Percentiles rank a stretch among this genome's conserved stretches.
These are phyloP conservation scores for Garra rufa DNA, from an alignment of 2,113 vertebrate species.

Conservation along the genomic window DNA sequence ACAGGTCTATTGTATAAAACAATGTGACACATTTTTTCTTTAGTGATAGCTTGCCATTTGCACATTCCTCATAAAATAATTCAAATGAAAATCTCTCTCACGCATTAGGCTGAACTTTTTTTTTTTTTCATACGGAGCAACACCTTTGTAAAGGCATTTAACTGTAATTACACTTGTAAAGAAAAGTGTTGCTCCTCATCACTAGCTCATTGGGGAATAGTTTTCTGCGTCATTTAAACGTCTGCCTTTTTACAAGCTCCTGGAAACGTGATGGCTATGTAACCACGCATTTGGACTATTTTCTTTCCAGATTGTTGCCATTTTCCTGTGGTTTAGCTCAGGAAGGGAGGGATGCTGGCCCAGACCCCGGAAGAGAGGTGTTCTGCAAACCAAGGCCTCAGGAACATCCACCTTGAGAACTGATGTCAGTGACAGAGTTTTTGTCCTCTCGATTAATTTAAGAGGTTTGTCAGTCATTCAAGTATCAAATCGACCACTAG, in stretches of 20 bases:
- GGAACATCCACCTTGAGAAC: constrained; percentile 36
- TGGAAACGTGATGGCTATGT: constrained; percentile 64
- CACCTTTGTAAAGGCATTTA: constrained; percentile 76
- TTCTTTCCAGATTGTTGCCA: constrained; percentile 63
- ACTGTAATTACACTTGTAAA: constrained; percentile 72
- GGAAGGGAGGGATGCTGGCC: constrained; percentile 59
- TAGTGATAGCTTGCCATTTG: constrained; percentile 47
- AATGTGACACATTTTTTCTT: constrained; percentile 6
- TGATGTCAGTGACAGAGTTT: constrained; percentile 27
- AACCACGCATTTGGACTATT: constrained; percentile 59
- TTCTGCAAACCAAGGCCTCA: constrained; percentile 52
- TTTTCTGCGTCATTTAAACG: constrained; percentile 78
- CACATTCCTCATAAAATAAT: constrained; percentile 45
- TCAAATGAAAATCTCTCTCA: constrained; percentile 59
- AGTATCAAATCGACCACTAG: not conserved
- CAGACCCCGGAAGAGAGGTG: constrained; percentile 62
- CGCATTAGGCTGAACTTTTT: constrained; percentile 62
- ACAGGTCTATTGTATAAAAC: not conserved
- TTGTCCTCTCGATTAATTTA: constrained; percentile 1
- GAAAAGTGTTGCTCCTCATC: constrained; percentile 68
- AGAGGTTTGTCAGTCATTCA: not conserved
- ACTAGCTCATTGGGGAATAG: constrained; percentile 69
- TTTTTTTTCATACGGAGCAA: constrained; percentile 67
- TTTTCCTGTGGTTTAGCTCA: constrained; percentile 60
- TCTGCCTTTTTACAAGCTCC: constrained; percentile 69